Evolutionary conservation across 1,140 invertebrate species (phyloP).

Genomic region (Drosophila sp.): DNA sequence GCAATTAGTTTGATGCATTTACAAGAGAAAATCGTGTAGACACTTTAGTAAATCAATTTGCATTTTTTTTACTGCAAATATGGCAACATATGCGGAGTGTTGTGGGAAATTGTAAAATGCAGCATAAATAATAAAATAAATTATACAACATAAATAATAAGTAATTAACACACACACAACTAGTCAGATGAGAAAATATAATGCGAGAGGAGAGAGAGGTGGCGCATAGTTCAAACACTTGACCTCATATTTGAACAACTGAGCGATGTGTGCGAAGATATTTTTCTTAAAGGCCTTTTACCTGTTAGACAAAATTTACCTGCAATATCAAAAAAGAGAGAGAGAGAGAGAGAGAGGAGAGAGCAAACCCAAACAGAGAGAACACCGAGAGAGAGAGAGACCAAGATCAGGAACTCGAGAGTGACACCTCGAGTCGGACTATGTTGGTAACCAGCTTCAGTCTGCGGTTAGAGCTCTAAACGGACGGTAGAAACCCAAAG

Average conservation of each 20-base stretch:
- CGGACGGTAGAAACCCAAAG: constrained; percentile 33
- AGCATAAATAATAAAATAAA: constrained; percentile 51
- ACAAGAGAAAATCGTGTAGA: constrained; percentile 24
- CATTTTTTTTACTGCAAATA: constrained; percentile 19
- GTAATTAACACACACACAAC: constrained; percentile 57
- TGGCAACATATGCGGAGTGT: constrained; percentile 12
- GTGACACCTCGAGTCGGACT: neutral
- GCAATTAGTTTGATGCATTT: neutral
- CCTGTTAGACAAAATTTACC: constrained; percentile 50
- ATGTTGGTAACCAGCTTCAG: constrained; percentile 43
- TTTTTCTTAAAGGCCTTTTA: constrained; percentile 40
- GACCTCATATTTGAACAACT: constrained; percentile 76
- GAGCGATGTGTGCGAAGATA: constrained; percentile 32
- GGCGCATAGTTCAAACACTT: constrained; percentile 69
- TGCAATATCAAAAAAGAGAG: constrained; percentile 8
- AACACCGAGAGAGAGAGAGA: constrained; percentile 25
- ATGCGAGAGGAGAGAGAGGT: constrained; percentile 5
- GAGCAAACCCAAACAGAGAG: constrained; percentile 15
- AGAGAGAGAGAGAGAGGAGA: constrained; percentile 10
- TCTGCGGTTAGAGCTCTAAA: constrained; percentile 52
- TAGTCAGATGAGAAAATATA: constrained; percentile 31
- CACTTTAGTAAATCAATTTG: constrained; percentile 32
- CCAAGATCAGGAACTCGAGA: constrained; percentile 8
- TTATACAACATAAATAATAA: constrained; percentile 59
- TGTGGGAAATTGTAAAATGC: constrained; percentile 62